phyloP scores from a whole-genome alignment of 2,113 vertebrate species.

The Marmota flaviventris region DNA sequence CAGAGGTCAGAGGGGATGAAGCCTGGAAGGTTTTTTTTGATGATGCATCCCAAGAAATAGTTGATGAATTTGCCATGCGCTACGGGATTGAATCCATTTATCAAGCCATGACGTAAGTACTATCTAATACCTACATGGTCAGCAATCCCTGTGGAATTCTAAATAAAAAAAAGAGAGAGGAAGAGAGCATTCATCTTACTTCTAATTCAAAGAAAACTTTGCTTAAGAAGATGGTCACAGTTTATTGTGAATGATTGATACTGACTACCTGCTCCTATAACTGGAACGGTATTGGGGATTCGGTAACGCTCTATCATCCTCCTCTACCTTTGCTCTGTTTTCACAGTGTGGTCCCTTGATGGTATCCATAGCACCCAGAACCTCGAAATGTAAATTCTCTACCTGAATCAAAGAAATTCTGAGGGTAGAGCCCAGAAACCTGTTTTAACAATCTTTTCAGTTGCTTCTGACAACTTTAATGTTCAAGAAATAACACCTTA shows the following conservation, averaged over 20 bases:
- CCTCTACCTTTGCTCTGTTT: not conserved
- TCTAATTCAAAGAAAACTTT: constrained; percentile 26
- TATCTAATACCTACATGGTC: not conserved
- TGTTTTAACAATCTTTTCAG: not conserved
- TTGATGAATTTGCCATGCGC: constrained; percentile 99
- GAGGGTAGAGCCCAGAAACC: not conserved
- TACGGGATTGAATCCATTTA: constrained; percentile 99
- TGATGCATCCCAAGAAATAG: constrained; percentile 97
- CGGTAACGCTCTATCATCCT: not conserved
- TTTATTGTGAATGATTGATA: not conserved
- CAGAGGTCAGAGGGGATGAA: constrained; percentile 96
- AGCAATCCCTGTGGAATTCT: not conserved
- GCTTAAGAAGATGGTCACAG: not conserved
- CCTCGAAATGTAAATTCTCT: not conserved
- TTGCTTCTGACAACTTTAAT: not conserved
- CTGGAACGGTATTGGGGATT: not conserved
- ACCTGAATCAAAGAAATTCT: not conserved
- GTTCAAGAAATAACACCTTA: not conserved
- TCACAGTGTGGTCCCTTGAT: not conserved
- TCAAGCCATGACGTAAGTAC: constrained; percentile 98
- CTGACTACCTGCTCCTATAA: not conserved
- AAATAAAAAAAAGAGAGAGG: not conserved
- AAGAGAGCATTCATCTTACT: not conserved
- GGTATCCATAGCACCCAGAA: not conserved
- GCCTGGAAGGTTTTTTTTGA: constrained; percentile 99